Conservation (phyloP, 2,888 invertebrate genomes). For the Stomorhina lunata region DNA sequence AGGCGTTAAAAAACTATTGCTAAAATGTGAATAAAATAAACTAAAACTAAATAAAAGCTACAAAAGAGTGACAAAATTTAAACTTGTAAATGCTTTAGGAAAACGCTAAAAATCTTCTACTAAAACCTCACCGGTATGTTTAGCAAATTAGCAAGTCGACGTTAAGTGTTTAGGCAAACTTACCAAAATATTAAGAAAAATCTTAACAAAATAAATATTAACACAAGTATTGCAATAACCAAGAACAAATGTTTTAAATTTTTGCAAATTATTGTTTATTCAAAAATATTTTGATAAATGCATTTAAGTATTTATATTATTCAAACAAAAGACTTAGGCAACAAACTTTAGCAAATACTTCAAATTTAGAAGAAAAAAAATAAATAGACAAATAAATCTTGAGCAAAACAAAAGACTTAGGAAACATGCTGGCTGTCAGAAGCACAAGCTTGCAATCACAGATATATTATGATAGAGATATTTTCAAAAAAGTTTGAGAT, state of each 20-base stretch:
- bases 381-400: background rate
- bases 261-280: constrained; percentile 7
- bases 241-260: background rate
- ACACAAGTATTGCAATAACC: background rate
- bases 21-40: no score
- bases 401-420: constrained; percentile 50
- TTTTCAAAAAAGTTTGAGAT: background rate
- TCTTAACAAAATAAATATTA: no score
- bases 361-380: no score
- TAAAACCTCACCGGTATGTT: no score
- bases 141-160: no score
- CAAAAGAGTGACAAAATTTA: no score
- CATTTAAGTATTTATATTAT: background rate
- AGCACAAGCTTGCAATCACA: background rate
- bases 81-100: no score
- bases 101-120: no score
- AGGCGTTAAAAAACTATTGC: no score
- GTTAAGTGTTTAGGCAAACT: no score
- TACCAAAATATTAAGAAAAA: no score
- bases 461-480: background rate
- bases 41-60: no score
- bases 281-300: constrained; percentile 13
- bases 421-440: constrained; percentile 2
- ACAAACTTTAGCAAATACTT: background rate
- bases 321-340: constrained; percentile 44